Percentiles rank a stretch among this genome's conserved stretches.
Evolutionary conservation across 2,797 vertebrate species (phyloP).

Genomic region (Semaprochilodus insignis): DNA sequence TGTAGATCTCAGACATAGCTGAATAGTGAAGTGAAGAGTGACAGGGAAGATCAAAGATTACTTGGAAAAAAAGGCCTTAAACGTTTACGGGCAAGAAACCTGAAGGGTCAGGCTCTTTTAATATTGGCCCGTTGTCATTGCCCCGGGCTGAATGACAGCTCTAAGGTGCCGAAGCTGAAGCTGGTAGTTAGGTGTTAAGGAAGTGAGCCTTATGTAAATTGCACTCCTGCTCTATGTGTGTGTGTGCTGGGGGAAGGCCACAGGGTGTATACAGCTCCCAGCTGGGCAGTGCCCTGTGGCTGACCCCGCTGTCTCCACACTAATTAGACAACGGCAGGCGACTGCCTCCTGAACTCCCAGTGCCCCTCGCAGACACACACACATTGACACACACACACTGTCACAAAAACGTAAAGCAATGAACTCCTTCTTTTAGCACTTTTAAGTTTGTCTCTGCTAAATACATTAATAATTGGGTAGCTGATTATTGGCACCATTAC

Average conservation of each 20-base stretch:
- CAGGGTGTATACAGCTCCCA: slow-evolving; percentile 81
- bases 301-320: slow-evolving; percentile 86
- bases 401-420: neutral
- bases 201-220: slow-evolving; percentile 64
- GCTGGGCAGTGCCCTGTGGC: slow-evolving; percentile 84
- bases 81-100: neutral
- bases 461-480: neutral
- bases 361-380: slow-evolving; percentile 67
- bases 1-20: too few species aligned
- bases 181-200: slow-evolving; percentile 61
- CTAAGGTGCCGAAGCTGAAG: slow-evolving; percentile 33
- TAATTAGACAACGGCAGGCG: slow-evolving; percentile 86
- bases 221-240: slow-evolving; percentile 52
- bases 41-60: too few species aligned
- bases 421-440: neutral
- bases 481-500: neutral
- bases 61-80: neutral
- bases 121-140: neutral
- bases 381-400: slow-evolving; percentile 1
- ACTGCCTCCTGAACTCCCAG: slow-evolving; percentile 85
- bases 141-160: slow-evolving; percentile 33
- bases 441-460: neutral
- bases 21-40: too few species aligned
- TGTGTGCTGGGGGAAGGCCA: slow-evolving; percentile 64
- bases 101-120: neutral